Conservation (phyloP, 2,888 invertebrate species). For the Drosophila borealis region DNA sequence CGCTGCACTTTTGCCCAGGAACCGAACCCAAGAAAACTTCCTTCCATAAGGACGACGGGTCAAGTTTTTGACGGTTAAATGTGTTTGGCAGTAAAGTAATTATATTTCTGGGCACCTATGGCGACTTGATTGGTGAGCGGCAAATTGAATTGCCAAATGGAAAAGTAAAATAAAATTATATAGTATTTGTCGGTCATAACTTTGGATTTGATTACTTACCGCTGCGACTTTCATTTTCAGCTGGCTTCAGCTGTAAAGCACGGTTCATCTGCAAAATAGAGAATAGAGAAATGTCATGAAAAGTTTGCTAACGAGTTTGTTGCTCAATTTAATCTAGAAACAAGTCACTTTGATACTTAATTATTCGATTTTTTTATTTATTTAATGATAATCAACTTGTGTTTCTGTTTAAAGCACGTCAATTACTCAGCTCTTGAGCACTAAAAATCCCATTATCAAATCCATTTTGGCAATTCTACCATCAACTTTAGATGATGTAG, state of each 20-base stretch:
- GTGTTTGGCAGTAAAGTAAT: slow-evolving; percentile 62
- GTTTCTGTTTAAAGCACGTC: slow-evolving; percentile 6
- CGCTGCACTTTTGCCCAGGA: slow-evolving; percentile 65
- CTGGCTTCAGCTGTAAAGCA: slow-evolving; percentile 99
- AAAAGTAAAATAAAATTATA: slow-evolving; percentile 51
- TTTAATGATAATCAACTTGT: neutral
- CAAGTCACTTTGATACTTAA: slow-evolving; percentile 1
- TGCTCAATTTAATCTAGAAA: neutral
- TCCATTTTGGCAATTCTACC: slow-evolving; percentile 47
- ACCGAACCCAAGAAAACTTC: slow-evolving; percentile 41
- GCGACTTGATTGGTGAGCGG: slow-evolving; percentile 52
- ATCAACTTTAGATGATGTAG: slow-evolving; percentile 53
- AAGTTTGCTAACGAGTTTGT: neutral
- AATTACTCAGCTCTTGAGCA: slow-evolving; percentile 16
- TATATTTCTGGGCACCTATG: slow-evolving; percentile 69
- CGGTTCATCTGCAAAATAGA: slow-evolving; percentile 97
- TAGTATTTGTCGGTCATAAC: slow-evolving; percentile 6
- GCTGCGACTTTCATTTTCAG: slow-evolving; percentile 99
- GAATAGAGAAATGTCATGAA: neutral
- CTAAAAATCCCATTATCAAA: slow-evolving; percentile 27
- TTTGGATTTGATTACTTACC: slow-evolving; percentile 87
- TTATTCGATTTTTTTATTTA: neutral
- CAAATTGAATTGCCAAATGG: slow-evolving; percentile 69
- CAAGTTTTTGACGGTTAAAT: slow-evolving; percentile 55
- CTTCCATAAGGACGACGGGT: slow-evolving; percentile 59